Evolutionary conservation across 2,888 invertebrate genomes (phyloP).

Genomic region (Nemurella pictetii): DNA sequence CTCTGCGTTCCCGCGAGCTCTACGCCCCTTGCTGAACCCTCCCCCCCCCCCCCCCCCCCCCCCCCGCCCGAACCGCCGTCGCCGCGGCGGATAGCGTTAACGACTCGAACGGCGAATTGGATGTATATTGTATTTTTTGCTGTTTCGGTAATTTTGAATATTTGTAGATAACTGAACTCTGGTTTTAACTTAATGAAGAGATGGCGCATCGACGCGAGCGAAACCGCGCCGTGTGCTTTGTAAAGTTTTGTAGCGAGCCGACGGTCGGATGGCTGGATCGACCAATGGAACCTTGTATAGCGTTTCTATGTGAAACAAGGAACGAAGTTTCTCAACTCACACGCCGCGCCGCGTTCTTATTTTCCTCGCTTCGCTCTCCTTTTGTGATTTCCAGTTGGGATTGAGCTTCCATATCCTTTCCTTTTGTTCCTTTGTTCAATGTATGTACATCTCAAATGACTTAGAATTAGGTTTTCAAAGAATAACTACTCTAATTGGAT

Average conservation of each 20-base stretch:
- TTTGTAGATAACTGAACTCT: constrained; percentile 43
- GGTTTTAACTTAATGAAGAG: constrained; percentile 33
- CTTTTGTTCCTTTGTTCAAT: too few relatives aligned
- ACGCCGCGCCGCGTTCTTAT: not conserved
- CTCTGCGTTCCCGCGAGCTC: not conserved
- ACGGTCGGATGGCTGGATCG: not conserved
- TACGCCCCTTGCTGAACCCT: not conserved
- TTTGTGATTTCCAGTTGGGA: too few relatives aligned
- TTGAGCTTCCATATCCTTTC: too few relatives aligned
- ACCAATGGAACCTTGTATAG: constrained; percentile 49
- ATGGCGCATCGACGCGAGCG: constrained; percentile 26
- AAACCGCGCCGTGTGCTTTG: not conserved
- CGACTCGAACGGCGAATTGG: constrained; percentile 41
- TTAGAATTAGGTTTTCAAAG: too few relatives aligned
- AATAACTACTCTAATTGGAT: too few relatives aligned
- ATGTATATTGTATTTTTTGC: constrained; percentile 42
- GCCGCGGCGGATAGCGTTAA: constrained; percentile 5
- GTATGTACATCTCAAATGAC: too few relatives aligned
- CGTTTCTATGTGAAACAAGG: constrained; percentile 41
- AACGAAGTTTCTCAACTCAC: constrained; percentile 39
- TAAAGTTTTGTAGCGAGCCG: constrained; percentile 31
- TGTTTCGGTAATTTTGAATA: constrained; percentile 38
- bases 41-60: not conserved
- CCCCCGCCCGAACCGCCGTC: not conserved
- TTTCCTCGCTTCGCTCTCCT: not conserved